Evolutionary conservation across 2,888 invertebrate species (phyloP).

Genomic region (Hirtodrosophila trivittata): DNA sequence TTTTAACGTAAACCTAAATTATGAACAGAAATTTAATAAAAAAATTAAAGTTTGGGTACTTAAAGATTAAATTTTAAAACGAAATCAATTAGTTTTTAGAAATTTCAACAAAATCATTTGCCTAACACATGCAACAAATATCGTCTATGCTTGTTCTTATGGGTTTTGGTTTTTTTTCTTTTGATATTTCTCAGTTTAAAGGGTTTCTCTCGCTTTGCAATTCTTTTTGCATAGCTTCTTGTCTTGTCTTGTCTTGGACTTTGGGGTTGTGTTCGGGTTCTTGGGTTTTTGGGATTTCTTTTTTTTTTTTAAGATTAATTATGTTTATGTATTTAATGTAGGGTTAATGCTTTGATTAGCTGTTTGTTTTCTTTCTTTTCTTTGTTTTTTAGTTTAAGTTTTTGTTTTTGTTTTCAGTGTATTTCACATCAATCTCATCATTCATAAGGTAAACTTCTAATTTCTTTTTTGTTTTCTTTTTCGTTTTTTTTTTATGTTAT

Average conservation of each 20-base stretch:
- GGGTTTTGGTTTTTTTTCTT: constrained; percentile 25
- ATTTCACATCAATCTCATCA: constrained; percentile 63
- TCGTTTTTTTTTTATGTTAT: constrained; percentile 14
- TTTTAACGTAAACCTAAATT: constrained; percentile 10
- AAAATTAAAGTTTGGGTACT: constrained; percentile 10
- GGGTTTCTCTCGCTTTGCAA: constrained; percentile 10
- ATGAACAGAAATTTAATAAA: background rate
- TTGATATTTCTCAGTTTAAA: constrained; percentile 21
- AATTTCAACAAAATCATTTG: constrained; percentile 8
- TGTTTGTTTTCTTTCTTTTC: constrained; percentile 7
- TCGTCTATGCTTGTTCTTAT: constrained; percentile 46
- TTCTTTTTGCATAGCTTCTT: constrained; percentile 18
- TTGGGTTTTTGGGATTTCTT: constrained; percentile 8
- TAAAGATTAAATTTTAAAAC: constrained; percentile 13
- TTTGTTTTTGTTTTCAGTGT: constrained; percentile 50
- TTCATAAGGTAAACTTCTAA: constrained; percentile 61
- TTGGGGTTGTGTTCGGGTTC: constrained; percentile 3
- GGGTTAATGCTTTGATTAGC: constrained; percentile 39
- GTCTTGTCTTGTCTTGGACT: constrained; percentile 13
- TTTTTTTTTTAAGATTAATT: constrained; percentile 13
- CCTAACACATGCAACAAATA: constrained; percentile 55
- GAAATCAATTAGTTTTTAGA: constrained; percentile 16
- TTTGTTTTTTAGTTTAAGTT: constrained; percentile 13
- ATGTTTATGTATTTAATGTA: constrained; percentile 18
- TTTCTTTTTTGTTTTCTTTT: constrained; percentile 37